Evolutionary conservation across 2,888 invertebrate genomes (phyloP).

Genomic region (Polyploca ridens): DNA sequence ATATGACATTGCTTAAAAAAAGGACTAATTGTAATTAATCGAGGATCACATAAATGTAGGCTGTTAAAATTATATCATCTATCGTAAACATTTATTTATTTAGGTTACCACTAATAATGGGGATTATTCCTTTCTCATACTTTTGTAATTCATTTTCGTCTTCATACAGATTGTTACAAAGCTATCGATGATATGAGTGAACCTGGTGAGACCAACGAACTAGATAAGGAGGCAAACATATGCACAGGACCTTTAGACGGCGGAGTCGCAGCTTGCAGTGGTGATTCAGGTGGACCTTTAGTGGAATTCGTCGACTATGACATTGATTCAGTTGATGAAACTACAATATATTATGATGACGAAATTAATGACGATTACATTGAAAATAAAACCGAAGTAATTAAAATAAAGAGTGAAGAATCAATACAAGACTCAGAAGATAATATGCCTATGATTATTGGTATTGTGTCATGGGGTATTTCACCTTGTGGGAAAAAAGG

Average conservation of each 20-base stretch:
- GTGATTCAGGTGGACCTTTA: conserved; percentile 84
- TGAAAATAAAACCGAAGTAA: conserved; percentile 24
- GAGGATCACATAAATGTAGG: no score
- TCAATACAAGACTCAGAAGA: conserved; percentile 20
- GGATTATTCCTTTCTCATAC: no score
- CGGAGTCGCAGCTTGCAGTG: conserved; percentile 80
- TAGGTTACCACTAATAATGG: no score
- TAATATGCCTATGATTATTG: conserved; percentile 63
- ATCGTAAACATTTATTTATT: no score
- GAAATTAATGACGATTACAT: conserved; percentile 32
- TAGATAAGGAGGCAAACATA: conserved; percentile 72
- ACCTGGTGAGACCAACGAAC: conserved; percentile 63
- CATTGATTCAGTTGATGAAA: background rate
- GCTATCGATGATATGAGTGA: conserved; percentile 66
- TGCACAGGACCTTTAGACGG: conserved; percentile 82
- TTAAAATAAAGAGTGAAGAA: conserved; percentile 11
- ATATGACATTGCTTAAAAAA: no score
- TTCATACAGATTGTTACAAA: conserved; percentile 66
- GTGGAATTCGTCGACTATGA: conserved; percentile 47
- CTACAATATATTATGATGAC: conserved; percentile 16
- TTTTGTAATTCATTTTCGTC: conserved; percentile 14
- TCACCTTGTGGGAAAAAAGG: conserved; percentile 79
- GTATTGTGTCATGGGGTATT: conserved; percentile 84
- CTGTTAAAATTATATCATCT: no score
- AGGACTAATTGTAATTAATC: no score